A percentile compares a stretch with the other conserved stretches of the same genome.
These are phyloP conservation scores for Drosophila chauvacae DNA, from an alignment of 1,140 invertebrate genomes.

Conservation along the genomic window DNA sequence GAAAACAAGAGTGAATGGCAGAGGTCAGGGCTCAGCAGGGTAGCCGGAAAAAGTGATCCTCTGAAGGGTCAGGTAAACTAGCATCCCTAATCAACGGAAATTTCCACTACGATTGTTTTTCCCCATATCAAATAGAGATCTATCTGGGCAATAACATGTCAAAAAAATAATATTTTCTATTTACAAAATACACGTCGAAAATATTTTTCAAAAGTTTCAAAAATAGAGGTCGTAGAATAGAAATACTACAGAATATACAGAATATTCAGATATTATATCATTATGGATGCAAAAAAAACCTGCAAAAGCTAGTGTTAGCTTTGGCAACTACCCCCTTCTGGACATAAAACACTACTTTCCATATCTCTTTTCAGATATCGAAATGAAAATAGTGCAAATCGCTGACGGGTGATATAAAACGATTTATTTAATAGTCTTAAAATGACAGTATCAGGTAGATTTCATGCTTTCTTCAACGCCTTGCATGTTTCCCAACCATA, in stretches of 20 bases:
- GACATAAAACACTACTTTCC: background rate
- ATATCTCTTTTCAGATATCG: background rate
- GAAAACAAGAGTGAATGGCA: slow-evolving; percentile 27
- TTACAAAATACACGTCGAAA: background rate
- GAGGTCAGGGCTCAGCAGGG: slow-evolving; percentile 1
- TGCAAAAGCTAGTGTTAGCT: no score
- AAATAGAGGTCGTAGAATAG: background rate
- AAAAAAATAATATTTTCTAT: slow-evolving; percentile 1
- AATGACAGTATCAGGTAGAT: slow-evolving; percentile 13
- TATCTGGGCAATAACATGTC: slow-evolving; percentile 20
- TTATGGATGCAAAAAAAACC: background rate
- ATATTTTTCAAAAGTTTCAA: background rate
- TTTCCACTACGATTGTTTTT: slow-evolving; percentile 27
- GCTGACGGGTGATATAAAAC: background rate
- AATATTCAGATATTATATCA: background rate
- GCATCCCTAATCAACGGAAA: slow-evolving; percentile 19
- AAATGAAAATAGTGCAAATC: background rate
- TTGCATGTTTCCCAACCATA: slow-evolving; percentile 25
- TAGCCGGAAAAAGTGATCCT: slow-evolving; percentile 26
- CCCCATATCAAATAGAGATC: no score
- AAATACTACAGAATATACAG: background rate
- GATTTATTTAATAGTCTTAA: slow-evolving; percentile 1
- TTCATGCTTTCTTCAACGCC: background rate
- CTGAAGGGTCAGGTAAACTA: slow-evolving; percentile 12
- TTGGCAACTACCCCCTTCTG: background rate